These are phyloP conservation scores for Heliconius ethilla DNA, from an alignment of 2,888 invertebrate species.

Conservation along the genomic window DNA sequence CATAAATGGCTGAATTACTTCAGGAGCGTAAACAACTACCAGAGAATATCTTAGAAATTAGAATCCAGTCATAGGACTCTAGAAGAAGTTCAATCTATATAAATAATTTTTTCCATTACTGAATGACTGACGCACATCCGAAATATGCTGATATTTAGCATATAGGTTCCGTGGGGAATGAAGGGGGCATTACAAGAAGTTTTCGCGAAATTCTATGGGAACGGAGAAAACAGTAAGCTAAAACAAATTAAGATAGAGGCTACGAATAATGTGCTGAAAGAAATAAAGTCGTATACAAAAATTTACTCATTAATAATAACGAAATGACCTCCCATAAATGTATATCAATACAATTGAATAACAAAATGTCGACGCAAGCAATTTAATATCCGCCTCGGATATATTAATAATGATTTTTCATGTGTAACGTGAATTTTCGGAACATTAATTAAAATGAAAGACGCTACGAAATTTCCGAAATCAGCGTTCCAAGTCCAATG, in stretches of 20 bases:
- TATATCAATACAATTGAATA: slow-evolving; percentile 29
- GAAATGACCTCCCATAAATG: slow-evolving; percentile 9
- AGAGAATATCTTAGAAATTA: no score
- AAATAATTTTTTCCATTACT: background rate
- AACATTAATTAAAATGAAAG: slow-evolving; percentile 14
- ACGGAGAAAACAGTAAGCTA: background rate
- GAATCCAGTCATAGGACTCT: no score
- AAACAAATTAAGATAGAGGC: background rate
- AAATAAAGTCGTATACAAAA: background rate
- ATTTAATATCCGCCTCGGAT: slow-evolving; percentile 14
- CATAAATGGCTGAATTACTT: background rate
- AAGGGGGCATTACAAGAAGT: no score
- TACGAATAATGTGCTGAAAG: background rate
- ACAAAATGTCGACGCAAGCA: slow-evolving; percentile 17
- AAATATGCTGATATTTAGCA: background rate
- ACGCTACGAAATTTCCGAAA: background rate
- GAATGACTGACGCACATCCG: background rate
- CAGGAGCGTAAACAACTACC: no score
- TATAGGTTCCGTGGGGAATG: background rate
- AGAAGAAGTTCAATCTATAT: background rate
- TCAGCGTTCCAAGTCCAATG: background rate
- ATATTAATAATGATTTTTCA: slow-evolving; percentile 8
- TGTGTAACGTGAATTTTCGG: background rate
- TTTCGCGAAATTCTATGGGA: no score
- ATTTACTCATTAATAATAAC: background rate